Evolutionary conservation across 2,113 vertebrate genomes (phyloP), one percentile per base, ranked within the genome.

Genomic region (Elanus axillaris): DNA sequence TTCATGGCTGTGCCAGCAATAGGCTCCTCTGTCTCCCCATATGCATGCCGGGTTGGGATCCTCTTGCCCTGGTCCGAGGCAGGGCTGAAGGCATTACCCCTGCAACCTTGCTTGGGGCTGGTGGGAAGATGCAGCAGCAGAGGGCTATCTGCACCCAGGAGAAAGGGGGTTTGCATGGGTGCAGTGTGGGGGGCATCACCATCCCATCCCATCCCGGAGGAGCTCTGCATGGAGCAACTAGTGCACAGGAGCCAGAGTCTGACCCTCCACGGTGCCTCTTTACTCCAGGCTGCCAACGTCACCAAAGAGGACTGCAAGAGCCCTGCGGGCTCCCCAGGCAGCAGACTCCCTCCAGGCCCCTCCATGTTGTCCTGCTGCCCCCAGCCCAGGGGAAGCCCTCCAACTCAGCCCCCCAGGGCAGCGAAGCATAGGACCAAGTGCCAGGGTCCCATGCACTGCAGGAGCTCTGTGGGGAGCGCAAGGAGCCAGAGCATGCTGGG

Each of bases 191-290:
- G 52, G 7, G 7, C 68, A 22, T 25, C 63, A 4, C 47, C 10
- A 1, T 18, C 42, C 84, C 1, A 0, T 8, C 29, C 34, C 8
- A 0, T 8, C 29, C 34, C 8, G 0, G 26, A 10, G 36, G 21
- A 62, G 25, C 17, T 7, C 18, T 10, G 25, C 42, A 3, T 16
- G 47, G 38, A 63, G 64, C 36, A 84, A 26, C 7, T 2, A 1
- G 23, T 11, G 58, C 47, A 22, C 40, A 50, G 60, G 50, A 66
- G 50, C 21, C 34, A 2, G 53, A 20, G 43, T 3, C 60, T 40
- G 38, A 68, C 40, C 43, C 26, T 91, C 60, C 45, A 32, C 1
- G 1, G 13, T 6, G 40, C 9, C 6, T 69, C 48, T 66, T 50
- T 64, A 3, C 38, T 50, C 26, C 4, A 0, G 15, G 27, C 34